Percentiles rank a stretch among this genome's conserved stretches.
These are phyloP conservation scores for Nemapogon koenigi DNA, from an alignment of 2,888 invertebrate genomes.

Conservation along the genomic window DNA sequence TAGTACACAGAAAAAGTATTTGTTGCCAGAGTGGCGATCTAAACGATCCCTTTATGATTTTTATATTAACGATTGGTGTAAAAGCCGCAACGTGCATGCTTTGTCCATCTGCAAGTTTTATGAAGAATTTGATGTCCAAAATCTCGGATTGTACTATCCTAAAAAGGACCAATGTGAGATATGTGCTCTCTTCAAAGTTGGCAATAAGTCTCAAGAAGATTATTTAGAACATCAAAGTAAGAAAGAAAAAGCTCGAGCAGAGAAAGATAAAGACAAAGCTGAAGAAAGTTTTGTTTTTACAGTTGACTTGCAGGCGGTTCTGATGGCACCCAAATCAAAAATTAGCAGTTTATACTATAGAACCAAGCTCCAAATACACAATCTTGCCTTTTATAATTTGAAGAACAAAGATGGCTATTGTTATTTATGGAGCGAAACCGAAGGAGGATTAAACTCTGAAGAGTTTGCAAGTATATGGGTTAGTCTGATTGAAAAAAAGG, in stretches of 20 bases:
- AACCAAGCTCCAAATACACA: conserved; percentile 17
- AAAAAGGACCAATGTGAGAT: conserved; percentile 11
- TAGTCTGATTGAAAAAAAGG: conserved; percentile 9
- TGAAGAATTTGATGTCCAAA: conserved; percentile 8
- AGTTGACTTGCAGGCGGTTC: conserved; percentile 15
- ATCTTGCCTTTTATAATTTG: conserved; percentile 3
- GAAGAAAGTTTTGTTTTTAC: conserved; percentile 13
- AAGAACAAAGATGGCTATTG: conserved; percentile 16
- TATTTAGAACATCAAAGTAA: conserved; percentile 11
- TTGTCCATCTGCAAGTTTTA: conserved; percentile 8
- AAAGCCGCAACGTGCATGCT: neutral
- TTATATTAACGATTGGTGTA: conserved; percentile 3
- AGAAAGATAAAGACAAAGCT: conserved; percentile 15
- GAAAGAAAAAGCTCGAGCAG: conserved; percentile 13
- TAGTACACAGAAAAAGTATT: conserved; percentile 5
- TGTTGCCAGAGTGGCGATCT: conserved; percentile 10
- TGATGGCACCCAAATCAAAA: conserved; percentile 14
- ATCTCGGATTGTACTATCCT: conserved; percentile 3
- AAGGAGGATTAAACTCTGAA: conserved; percentile 16
- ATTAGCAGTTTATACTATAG: conserved; percentile 13
- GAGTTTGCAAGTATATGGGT: conserved; percentile 17
- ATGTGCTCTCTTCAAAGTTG: conserved; percentile 10
- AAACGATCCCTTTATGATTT: conserved; percentile 9
- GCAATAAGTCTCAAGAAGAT: conserved; percentile 2
- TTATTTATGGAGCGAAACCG: conserved; percentile 16